phyloP scores from a whole-genome alignment of 1,140 invertebrate genomes.

The Lordiphosa stackelbergi region DNA sequence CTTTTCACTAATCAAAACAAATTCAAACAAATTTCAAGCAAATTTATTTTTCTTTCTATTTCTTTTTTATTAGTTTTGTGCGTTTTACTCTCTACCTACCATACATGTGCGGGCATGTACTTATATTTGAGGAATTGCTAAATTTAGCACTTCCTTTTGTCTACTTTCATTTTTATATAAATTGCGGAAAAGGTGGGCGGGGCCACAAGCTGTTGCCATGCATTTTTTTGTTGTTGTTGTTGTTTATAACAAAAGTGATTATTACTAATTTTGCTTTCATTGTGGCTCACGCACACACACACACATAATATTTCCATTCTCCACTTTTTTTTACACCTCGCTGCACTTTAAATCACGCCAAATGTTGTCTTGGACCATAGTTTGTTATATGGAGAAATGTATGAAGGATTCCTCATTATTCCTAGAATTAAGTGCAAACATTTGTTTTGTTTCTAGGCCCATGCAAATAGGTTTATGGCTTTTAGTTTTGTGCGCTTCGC shows the following conservation, averaged over 20 bases:
- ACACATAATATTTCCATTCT: slow-evolving; percentile 28
- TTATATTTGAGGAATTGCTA: slow-evolving; percentile 43
- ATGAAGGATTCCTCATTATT: too few relatives aligned
- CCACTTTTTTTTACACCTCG: slow-evolving; percentile 53
- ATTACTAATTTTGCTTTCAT: slow-evolving; percentile 70
- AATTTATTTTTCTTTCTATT: too few relatives aligned
- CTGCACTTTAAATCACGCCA: slow-evolving; percentile 63
- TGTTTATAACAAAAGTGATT: slow-evolving; percentile 65
- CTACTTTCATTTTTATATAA: slow-evolving; percentile 65
- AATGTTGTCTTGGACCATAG: slow-evolving; percentile 20
- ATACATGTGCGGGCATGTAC: not conserved
- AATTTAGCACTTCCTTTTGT: slow-evolving; percentile 70
- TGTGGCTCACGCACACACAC: slow-evolving; percentile 29
- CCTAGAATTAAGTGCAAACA: too few relatives aligned
- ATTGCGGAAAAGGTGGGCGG: slow-evolving; percentile 25
- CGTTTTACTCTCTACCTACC: too few relatives aligned
- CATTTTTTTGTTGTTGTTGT: slow-evolving; percentile 37
- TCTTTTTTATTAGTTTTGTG: too few relatives aligned
- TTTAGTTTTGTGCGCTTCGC: too few relatives aligned
- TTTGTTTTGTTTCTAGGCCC: too few relatives aligned
- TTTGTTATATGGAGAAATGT: too few relatives aligned
- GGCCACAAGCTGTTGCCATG: too few relatives aligned
- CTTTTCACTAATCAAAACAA: too few relatives aligned
- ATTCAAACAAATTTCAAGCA: too few relatives aligned
- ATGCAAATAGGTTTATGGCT: too few relatives aligned